Evolutionary conservation across 2,113 vertebrate species (phyloP), one percentile per base, ranked within the genome.

Genomic region (Thamnaconus septentrionalis): DNA sequence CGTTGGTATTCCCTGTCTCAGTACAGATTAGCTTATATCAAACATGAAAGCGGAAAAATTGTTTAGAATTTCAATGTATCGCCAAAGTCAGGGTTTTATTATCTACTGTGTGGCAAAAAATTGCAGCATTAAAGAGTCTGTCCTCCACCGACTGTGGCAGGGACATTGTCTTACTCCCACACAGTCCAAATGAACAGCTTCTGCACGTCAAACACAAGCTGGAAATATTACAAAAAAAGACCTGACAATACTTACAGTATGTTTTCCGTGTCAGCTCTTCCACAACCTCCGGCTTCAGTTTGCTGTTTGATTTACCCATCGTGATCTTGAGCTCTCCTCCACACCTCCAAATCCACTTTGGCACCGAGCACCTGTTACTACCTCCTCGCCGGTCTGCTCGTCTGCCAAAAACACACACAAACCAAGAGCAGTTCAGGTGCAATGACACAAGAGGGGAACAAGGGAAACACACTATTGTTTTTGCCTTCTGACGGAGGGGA

Each of bases 301-400:
- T 96, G 92, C 95, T 97, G 93, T 96, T 96, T 72, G 95, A 97
- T 88, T 95, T 97, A 54, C 95, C 95, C 95, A 97, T 31, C 18
- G 18, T 96, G 88, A 82, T 90, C 72, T 75, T 78, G 65, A 79
- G 69, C 79, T 75, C 69, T 70, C 60, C 71, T 76, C 76, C 69
- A 53, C 76, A 66, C 77, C 79, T 82, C 75, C 80, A 66, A 71
- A 75, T 81, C 84, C 83, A 83, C 74, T 50, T 65, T 76, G 80
- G 74, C 69, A 79, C 64, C 45, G 67, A 40, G 62, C 71, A 77
- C 79, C 83, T 74, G 70, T 78, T 73, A 84, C 83, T 69, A 72
- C 71, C 76, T 75, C 80, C 73, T 78, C 71, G 67, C 66, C 78
- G 41, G 73, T 43, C 75, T 56, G 57, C 74, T 78, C 70, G 75